phyloP scores from a whole-genome alignment of 1,140 invertebrate genomes.

The Aporrectodea caliginosa region DNA sequence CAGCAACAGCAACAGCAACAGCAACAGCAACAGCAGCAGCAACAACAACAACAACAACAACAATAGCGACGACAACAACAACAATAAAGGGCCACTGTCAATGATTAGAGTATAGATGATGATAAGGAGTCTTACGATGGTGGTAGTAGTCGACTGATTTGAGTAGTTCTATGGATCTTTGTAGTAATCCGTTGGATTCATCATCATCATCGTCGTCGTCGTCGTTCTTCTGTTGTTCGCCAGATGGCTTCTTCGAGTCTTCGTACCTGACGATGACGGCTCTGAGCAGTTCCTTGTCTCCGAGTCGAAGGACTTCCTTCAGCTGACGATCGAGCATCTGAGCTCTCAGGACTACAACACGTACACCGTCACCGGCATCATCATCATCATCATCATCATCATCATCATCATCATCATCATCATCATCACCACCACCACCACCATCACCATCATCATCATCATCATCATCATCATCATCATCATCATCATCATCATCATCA shows the following conservation, averaged over 20 bases:
- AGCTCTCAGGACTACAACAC: no score
- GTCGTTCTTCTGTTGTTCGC: no score
- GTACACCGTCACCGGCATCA: background rate
- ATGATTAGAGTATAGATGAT: background rate
- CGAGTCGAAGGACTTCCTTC: no score
- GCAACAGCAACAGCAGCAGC: background rate
- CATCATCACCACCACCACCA: background rate
- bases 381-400: constrained; percentile 2
- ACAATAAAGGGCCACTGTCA: background rate
- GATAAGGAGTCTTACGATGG: background rate
- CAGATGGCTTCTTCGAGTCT: no score
- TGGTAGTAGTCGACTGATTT: no score
- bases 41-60: background rate
- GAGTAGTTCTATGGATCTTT: no score
- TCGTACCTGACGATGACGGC: no score
- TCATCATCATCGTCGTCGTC: no score
- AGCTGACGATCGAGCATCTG: no score
- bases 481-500: background rate
- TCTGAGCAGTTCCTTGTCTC: no score
- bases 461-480: background rate
- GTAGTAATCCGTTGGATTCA: no score
- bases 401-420: constrained; percentile 3
- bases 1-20: background rate
- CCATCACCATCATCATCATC: background rate
- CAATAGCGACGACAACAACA: background rate